phyloP scores from a whole-genome alignment of 2,888 invertebrate species.

The Diarsia brunnea region DNA sequence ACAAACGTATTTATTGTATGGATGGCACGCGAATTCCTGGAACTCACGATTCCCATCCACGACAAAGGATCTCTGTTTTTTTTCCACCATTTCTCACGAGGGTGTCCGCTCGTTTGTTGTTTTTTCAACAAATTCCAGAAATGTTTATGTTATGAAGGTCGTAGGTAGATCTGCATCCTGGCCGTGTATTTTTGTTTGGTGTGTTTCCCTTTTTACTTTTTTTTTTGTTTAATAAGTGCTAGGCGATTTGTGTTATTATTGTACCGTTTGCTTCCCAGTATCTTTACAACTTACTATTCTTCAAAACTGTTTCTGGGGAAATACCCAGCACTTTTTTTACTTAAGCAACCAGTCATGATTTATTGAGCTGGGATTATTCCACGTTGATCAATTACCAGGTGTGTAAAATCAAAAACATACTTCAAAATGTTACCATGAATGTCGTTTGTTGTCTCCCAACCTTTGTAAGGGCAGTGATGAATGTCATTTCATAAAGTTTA shows the following conservation, averaged over 20 bases:
- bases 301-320: constrained; percentile 31
- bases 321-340: constrained; percentile 30
- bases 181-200: constrained; percentile 41
- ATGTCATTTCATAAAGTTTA: constrained; percentile 81
- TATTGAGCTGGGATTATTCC: background rate
- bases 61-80: constrained; percentile 80
- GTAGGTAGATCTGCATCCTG: constrained; percentile 72
- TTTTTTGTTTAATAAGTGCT: constrained; percentile 46
- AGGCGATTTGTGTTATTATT: constrained; percentile 30
- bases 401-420: constrained; percentile 11
- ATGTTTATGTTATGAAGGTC: constrained; percentile 86
- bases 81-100: constrained; percentile 85
- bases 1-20: constrained; percentile 76
- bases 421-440: constrained; percentile 24
- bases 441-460: constrained; percentile 36
- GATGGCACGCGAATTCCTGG: constrained; percentile 89
- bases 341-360: constrained; percentile 1
- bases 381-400: background rate
- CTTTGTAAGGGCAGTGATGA: constrained; percentile 75
- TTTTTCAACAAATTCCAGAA: constrained; percentile 85
- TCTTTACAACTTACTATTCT: constrained; percentile 14
- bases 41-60: constrained; percentile 87
- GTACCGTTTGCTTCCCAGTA: constrained; percentile 13
- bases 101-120: constrained; percentile 81
- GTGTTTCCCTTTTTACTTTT: constrained; percentile 27